These are phyloP conservation scores for Esperia sulphurella DNA, from an alignment of 2,888 invertebrate species.

Conservation along the genomic window DNA sequence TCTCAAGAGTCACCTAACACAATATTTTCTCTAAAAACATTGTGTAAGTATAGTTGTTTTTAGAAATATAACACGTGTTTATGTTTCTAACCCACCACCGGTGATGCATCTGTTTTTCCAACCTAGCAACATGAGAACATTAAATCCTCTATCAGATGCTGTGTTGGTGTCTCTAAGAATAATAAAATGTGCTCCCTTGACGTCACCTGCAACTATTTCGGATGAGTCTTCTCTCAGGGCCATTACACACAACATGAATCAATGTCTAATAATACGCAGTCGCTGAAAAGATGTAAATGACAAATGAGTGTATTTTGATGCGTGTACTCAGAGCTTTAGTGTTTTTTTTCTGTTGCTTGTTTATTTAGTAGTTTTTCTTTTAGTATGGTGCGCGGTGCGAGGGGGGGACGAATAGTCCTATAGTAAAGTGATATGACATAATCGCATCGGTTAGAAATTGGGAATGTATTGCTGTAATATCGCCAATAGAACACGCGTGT, in stretches of 20 bases:
- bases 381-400: no score
- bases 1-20: no score
- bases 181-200: conserved; percentile 52
- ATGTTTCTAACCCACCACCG: background rate
- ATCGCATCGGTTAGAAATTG: no score
- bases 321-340: background rate
- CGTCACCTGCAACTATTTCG: conserved; percentile 62
- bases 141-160: conserved; percentile 16
- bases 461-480: no score
- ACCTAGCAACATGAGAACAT: conserved; percentile 3
- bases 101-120: background rate
- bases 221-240: conserved; percentile 41
- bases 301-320: conserved; percentile 33
- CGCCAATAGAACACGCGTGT: no score
- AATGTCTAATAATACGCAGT: conserved; percentile 57
- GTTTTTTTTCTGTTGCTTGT: background rate
- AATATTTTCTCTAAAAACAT: no score
- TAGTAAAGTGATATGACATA: no score
- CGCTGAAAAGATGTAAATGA: conserved; percentile 52
- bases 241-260: conserved; percentile 55
- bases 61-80: background rate
- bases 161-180: conserved; percentile 32
- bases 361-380: conserved; percentile 10
- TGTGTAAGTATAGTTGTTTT: background rate
- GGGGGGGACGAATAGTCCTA: no score